phyloP scores from a whole-genome alignment of 2,113 vertebrate genomes.

The Ranitomeya variabilis region DNA sequence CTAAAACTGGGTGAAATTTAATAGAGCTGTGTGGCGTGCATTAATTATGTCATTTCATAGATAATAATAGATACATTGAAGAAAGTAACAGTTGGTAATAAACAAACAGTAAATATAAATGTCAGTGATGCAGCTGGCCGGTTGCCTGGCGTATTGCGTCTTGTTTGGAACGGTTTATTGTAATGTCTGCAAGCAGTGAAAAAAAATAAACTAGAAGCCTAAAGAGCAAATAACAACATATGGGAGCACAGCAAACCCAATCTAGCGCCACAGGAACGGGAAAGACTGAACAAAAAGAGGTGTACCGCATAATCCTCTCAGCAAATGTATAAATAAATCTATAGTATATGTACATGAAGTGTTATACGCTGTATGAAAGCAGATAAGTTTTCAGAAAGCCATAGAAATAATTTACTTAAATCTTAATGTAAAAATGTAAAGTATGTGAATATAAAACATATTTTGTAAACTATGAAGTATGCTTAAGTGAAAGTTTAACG shows the following conservation, averaged over 20 bases:
- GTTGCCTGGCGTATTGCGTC: constrained; percentile 19
- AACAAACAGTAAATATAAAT: constrained; percentile 48
- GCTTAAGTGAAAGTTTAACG: too few relatives aligned
- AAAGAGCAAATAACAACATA: constrained; percentile 17
- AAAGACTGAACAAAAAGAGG: constrained; percentile 27
- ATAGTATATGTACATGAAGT: background rate
- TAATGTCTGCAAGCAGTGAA: constrained; percentile 24
- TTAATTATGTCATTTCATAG: background rate
- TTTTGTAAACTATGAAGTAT: background rate
- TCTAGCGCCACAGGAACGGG: constrained; percentile 4
- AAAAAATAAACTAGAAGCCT: constrained; percentile 25
- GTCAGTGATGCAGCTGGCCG: constrained; percentile 29
- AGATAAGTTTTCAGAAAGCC: background rate
- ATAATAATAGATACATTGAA: background rate
- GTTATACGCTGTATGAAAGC: background rate
- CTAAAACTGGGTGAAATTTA: background rate
- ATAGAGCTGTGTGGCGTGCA: background rate
- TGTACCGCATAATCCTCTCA: background rate
- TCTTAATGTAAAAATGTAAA: background rate
- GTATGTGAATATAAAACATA: background rate
- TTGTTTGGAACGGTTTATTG: constrained; percentile 46
- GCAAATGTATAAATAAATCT: background rate
- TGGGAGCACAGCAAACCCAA: constrained; percentile 39
- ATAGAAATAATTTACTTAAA: background rate
- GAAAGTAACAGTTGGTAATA: constrained; percentile 8